Conservation (phyloP, 2,797 vertebrate species). For the Melanogrammus aeglefinus region DNA sequence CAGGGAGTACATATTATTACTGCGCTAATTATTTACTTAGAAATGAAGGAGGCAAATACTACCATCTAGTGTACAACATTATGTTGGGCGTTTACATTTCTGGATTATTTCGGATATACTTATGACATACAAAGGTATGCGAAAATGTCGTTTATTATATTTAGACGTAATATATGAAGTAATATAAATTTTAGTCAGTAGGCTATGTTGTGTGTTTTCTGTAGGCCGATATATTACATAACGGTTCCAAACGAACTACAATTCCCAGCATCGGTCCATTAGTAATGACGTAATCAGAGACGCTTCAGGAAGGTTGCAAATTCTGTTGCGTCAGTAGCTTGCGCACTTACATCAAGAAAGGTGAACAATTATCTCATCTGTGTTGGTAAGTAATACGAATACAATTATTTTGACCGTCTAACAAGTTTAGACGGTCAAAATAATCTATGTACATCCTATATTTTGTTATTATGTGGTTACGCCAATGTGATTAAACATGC, state of each 20-base stretch:
- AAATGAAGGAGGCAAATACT: conserved; percentile 21
- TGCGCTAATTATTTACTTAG: not conserved
- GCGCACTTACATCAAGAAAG: conserved; percentile 49
- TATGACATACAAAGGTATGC: not conserved
- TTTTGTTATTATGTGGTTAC: not conserved
- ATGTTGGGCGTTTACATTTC: not conserved
- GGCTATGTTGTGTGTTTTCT: not conserved
- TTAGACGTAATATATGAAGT: not conserved
- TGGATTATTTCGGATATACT: not conserved
- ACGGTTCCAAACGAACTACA: conserved; percentile 17
- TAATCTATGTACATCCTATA: not conserved
- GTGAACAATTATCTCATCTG: conserved; percentile 34
- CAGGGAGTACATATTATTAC: not conserved
- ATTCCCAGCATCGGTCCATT: conserved; percentile 42
- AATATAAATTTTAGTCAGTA: not conserved
- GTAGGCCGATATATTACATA: not conserved
- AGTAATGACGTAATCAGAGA: conserved; percentile 37
- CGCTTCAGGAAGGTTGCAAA: conserved; percentile 60
- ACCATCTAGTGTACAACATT: conserved; percentile 47
- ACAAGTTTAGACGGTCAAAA: too few species aligned
- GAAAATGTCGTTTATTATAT: not conserved
- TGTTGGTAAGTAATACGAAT: conserved; percentile 34
- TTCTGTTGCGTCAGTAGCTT: conserved; percentile 59
- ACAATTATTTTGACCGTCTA: not conserved
- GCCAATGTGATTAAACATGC: not conserved